Base-by-base conservation (phyloP, 2,888 invertebrate genomes). In the Acanthopleura granulata region DNA sequence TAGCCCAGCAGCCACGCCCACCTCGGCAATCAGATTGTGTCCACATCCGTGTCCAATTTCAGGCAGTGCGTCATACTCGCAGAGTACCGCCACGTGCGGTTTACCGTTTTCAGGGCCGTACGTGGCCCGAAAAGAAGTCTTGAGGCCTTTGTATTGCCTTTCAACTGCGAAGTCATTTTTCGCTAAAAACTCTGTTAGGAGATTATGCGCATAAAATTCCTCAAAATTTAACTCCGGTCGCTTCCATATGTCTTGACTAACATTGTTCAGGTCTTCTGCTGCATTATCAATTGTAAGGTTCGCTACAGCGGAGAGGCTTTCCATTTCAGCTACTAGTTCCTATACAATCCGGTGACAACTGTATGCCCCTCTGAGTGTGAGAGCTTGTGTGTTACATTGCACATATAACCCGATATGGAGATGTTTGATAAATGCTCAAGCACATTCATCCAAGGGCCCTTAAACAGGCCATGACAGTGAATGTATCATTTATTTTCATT, bases 31-130 rank as follows among this genome's bases (percentile, higher is more conserved):
- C 61, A 90, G 79, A 74, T 90, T 90, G 77, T 90, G 90, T n/a
- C 90, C 90, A 78, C 90, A 89, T 0, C 89, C 90, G 78, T 90
- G 90, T 0, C 90, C 90, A 0, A 90, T 85, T 6, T 83, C 88
- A 1, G 66, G 66, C 22, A 66, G 29, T 3, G 66, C 66, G 29
- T 66, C 66, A 66, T 66, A 66, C 66, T 90, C 90, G 78, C 90
- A 90, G 27, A 90, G 73, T 18, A 90, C 82, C 11, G 85, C 87
- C 14, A 90, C 78, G 72, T 87, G 82, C 4, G 88, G 88, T 29
- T 78, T 78, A 6, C 49, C 70, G 22, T 72, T 57, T 25, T 66
- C 77, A 61, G 76, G 49, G 70, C 81, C 77, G 66, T 79, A 84
- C 11, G 62, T 78, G 0, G 86, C 86, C 50, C 79, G 75, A 79